Evolutionary conservation across 2,113 vertebrate genomes (phyloP).

Genomic region (Procavia capensis): DNA sequence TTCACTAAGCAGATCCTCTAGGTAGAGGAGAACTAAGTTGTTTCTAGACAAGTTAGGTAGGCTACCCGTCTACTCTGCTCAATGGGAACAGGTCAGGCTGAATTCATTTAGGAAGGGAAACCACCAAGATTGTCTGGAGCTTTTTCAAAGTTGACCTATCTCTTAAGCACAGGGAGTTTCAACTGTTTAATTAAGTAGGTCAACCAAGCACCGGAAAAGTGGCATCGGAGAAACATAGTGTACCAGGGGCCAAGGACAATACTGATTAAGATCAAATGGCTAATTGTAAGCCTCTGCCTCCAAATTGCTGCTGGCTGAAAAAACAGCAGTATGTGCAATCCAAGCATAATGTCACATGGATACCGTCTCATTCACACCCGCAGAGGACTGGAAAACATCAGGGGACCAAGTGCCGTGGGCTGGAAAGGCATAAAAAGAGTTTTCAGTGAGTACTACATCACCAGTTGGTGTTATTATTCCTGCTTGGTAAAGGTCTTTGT

Average conservation of each 20-base stretch:
- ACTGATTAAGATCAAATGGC: conserved; percentile 89
- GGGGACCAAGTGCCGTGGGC: conserved; percentile 76
- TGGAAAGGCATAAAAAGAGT: conserved; percentile 86
- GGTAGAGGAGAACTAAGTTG: neutral
- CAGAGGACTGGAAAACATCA: conserved; percentile 81
- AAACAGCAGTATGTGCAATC: conserved; percentile 85
- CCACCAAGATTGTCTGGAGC: conserved; percentile 53
- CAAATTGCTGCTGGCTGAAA: conserved; percentile 87
- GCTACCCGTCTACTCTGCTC: neutral
- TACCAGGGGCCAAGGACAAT: conserved; percentile 84
- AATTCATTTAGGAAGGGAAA: conserved; percentile 26
- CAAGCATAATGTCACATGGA: conserved; percentile 86
- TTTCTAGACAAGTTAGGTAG: neutral
- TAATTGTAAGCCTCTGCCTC: conserved; percentile 86
- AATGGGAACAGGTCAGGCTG: neutral
- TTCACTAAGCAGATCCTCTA: neutral
- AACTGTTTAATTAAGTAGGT: conserved; percentile 83
- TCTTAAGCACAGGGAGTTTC: conserved; percentile 67
- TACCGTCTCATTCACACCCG: conserved; percentile 84
- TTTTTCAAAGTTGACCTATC: conserved; percentile 57
- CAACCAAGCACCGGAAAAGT: conserved; percentile 83
- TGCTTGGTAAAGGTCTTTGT: conserved; percentile 69
- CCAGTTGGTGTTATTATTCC: conserved; percentile 79
- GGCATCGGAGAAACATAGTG: conserved; percentile 81
- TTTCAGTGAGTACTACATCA: conserved; percentile 79